Conservation (phyloP, 2,888 invertebrate species). For the Tricholauxania praeusta region DNA sequence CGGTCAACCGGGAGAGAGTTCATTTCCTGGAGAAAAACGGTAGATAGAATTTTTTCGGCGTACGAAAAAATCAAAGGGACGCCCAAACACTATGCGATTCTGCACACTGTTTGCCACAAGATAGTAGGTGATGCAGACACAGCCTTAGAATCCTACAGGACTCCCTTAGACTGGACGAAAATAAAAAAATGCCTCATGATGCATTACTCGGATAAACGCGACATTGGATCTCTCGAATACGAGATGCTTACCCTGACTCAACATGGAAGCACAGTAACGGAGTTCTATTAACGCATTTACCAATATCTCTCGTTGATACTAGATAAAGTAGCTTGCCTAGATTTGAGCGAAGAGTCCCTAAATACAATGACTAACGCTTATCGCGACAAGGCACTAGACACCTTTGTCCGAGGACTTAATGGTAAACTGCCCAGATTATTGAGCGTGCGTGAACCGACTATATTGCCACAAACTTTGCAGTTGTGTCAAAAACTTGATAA, state of each 20-base stretch:
- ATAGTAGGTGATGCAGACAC: constrained; percentile 16
- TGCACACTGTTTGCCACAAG: constrained; percentile 6
- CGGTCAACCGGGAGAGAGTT: constrained; percentile 22
- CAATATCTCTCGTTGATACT: constrained; percentile 15
- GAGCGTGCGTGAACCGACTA: neutral
- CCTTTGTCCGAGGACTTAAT: constrained; percentile 27
- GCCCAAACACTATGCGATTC: constrained; percentile 28
- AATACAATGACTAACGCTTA: constrained; percentile 15
- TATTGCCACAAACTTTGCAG: constrained; percentile 5
- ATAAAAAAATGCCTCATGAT: constrained; percentile 17
- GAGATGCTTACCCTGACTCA: no score
- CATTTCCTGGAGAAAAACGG: constrained; percentile 27
- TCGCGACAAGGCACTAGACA: constrained; percentile 30
- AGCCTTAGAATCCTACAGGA: constrained; percentile 26
- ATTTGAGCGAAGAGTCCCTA: constrained; percentile 9
- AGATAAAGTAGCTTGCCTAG: constrained; percentile 30
- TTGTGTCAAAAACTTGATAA: constrained; percentile 6
- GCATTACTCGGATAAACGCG: constrained; percentile 5
- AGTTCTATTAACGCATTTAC: constrained; percentile 13
- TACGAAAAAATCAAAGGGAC: constrained; percentile 18
- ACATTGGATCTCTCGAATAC: constrained; percentile 1
- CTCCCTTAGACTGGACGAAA: constrained; percentile 11
- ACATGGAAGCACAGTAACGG: no score
- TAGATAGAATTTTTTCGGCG: constrained; percentile 14
- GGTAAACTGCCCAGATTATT: constrained; percentile 3